Evolutionary conservation across 2,888 invertebrate species (phyloP).

Genomic region (Phasia obesa): DNA sequence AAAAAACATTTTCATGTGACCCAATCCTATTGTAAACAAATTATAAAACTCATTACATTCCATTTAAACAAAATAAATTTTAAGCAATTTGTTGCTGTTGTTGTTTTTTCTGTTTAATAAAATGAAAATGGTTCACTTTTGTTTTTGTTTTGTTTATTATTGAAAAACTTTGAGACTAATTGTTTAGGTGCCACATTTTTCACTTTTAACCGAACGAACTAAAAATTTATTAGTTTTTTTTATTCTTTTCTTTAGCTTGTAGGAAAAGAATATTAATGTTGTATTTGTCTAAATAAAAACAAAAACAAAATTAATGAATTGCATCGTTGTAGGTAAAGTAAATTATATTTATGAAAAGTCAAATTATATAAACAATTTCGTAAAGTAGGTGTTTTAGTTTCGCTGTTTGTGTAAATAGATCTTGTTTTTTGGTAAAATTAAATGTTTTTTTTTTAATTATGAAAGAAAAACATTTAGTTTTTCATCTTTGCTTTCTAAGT

Average conservation of each 20-base stretch:
- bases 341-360: constrained; percentile 67
- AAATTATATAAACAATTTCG: constrained; percentile 72
- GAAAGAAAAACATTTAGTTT: not conserved
- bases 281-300: constrained; percentile 30
- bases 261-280: constrained; percentile 19
- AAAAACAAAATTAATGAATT: constrained; percentile 14
- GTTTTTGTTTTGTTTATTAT: constrained; percentile 57
- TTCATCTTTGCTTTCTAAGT: not conserved
- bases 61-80: constrained; percentile 56
- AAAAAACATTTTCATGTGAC: constrained; percentile 52
- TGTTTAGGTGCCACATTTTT: constrained; percentile 64
- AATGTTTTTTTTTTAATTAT: constrained; percentile 21
- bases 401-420: too few relatives aligned
- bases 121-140: constrained; percentile 33
- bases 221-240: constrained; percentile 1
- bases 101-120: constrained; percentile 3
- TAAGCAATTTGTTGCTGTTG: constrained; percentile 28
- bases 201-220: constrained; percentile 22
- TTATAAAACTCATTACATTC: constrained; percentile 51
- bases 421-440: constrained; percentile 39
- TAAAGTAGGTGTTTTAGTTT: constrained; percentile 72
- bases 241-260: constrained; percentile 2
- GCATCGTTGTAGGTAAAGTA: constrained; percentile 69
- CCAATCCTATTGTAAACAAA: constrained; percentile 61
- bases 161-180: constrained; percentile 68